Evolutionary conservation across 2,113 vertebrate genomes (phyloP).

Genomic region (Gavialis gangeticus): DNA sequence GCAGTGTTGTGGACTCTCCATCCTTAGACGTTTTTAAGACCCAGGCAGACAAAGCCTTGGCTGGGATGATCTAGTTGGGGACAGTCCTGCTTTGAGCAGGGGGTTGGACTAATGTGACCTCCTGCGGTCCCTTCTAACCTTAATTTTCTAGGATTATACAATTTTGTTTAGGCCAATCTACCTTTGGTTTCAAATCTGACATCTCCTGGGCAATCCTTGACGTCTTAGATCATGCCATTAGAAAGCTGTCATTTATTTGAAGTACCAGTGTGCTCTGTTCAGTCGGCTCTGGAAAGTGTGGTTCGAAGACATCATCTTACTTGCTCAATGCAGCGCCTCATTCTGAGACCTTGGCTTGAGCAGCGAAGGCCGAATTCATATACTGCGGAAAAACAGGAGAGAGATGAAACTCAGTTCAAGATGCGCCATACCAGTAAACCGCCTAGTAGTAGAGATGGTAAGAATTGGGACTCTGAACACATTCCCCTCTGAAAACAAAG

Average conservation of each 20-base stretch:
- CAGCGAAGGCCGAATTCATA: not conserved
- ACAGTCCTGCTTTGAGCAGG: too few relatives aligned
- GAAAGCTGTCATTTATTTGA: not conserved
- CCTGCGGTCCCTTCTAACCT: too few relatives aligned
- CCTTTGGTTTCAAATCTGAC: conserved; percentile 10
- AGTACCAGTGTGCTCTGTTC: not conserved
- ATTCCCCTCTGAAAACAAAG: not conserved
- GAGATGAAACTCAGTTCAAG: not conserved
- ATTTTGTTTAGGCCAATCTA: conserved; percentile 3
- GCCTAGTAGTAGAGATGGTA: not conserved
- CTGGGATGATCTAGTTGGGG: too few relatives aligned
- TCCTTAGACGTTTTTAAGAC: too few relatives aligned
- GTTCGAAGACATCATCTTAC: not conserved
- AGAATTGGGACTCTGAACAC: not conserved
- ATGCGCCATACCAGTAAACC: not conserved
- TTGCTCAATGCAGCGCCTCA: rapidly evolving
- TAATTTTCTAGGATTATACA: too few relatives aligned
- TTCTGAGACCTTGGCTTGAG: not conserved
- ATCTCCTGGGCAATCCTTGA: not conserved
- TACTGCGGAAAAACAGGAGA: not conserved
- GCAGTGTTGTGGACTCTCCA: too few relatives aligned
- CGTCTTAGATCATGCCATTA: not conserved
- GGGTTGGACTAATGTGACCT: too few relatives aligned
- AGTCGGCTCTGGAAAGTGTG: not conserved
- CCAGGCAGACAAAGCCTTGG: too few relatives aligned